Evolutionary conservation across 2,888 invertebrate species (phyloP).

Genomic region (Euplagia quadripunctaria): DNA sequence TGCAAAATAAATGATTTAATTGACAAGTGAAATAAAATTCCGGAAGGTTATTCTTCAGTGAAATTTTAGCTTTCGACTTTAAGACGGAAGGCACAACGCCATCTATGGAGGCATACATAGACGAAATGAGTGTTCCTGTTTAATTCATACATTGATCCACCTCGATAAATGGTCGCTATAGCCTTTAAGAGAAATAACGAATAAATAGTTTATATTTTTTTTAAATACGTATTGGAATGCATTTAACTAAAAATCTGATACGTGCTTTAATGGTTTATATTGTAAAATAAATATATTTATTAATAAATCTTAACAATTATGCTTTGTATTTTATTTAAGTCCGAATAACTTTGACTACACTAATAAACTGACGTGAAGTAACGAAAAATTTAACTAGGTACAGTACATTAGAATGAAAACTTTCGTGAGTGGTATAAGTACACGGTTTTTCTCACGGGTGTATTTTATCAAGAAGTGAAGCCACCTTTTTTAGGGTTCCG

Average conservation of each 20-base stretch:
- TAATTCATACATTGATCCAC: not conserved
- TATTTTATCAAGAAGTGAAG: too few species aligned
- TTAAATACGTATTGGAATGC: not conserved
- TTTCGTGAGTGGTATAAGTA: too few species aligned
- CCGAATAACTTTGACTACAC: too few species aligned
- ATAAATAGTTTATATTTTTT: not conserved
- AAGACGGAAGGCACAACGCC: not conserved
- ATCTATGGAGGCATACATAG: not conserved
- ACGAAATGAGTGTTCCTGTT: too few species aligned
- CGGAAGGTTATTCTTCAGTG: not conserved
- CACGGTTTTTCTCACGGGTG: too few species aligned
- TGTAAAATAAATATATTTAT: conserved; percentile 13
- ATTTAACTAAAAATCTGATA: conserved; percentile 14
- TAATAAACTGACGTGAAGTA: too few species aligned
- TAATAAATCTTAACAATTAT: conserved; percentile 6
- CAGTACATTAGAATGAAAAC: too few species aligned
- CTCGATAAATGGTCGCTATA: not conserved
- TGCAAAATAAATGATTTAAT: not conserved
- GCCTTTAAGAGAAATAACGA: not conserved
- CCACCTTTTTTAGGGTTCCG: too few species aligned
- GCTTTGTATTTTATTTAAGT: not conserved
- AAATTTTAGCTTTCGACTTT: not conserved
- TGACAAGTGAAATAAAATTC: not conserved
- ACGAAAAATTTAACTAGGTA: too few species aligned
- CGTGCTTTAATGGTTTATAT: conserved; percentile 1